These are phyloP conservation scores for Periplaneta americana DNA, from an alignment of 1,140 invertebrate species.

Conservation along the genomic window DNA sequence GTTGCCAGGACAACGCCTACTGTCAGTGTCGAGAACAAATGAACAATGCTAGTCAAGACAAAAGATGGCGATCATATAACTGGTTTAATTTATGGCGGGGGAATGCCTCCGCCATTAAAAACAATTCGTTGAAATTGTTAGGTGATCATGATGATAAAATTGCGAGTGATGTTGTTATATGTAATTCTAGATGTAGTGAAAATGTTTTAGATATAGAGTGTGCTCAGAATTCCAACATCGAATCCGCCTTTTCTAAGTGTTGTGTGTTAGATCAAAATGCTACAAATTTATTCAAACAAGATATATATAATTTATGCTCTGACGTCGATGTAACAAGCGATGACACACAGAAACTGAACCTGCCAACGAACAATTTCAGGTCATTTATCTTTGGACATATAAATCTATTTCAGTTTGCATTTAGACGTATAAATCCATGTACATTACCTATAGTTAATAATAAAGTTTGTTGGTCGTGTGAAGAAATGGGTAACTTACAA, in stretches of 20 bases:
- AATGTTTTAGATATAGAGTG: neutral
- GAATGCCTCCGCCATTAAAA: neutral
- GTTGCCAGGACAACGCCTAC: neutral
- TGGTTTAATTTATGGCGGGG: neutral
- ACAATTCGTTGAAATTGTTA: no score
- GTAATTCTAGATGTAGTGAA: neutral
- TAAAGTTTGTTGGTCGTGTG: neutral
- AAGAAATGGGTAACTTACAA: slow-evolving; percentile 16
- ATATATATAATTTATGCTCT: neutral
- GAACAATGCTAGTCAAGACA: neutral
- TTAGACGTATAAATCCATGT: neutral
- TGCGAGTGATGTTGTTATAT: neutral
- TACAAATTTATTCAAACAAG: neutral
- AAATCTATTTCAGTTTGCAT: neutral
- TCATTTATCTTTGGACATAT: neutral
- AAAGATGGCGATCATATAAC: neutral
- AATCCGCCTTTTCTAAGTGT: neutral
- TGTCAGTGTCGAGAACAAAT: neutral
- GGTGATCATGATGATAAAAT: no score
- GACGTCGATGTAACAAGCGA: neutral
- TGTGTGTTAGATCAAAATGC: neutral
- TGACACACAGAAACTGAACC: neutral
- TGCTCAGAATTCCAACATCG: neutral
- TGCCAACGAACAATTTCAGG: neutral
- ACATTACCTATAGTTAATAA: neutral